Evolutionary conservation across 2,113 vertebrate genomes (phyloP).

Genomic region (Gopherus flavomarginatus): DNA sequence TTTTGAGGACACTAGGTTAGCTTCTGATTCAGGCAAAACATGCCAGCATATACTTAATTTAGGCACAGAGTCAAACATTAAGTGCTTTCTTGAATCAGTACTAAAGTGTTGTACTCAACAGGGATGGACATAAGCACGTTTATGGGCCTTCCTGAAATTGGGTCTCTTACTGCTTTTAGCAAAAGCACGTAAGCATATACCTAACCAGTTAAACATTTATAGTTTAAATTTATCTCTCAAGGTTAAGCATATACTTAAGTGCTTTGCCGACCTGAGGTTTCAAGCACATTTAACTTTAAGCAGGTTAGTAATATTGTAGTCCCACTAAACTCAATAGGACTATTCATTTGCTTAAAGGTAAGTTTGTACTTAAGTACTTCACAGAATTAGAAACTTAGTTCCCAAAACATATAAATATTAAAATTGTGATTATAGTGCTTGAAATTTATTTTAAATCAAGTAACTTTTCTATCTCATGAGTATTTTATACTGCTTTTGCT

Average conservation of each 20-base stretch:
- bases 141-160: not conserved
- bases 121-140: not conserved
- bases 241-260: not conserved
- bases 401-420: not conserved
- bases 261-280: not conserved
- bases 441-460: not conserved
- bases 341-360: not conserved
- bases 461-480: not conserved
- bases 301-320: not conserved
- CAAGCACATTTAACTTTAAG: not conserved
- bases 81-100: not conserved
- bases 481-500: not conserved
- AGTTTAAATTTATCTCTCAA: not conserved
- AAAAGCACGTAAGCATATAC: not conserved
- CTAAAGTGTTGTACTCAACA: not conserved
- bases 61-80: not conserved
- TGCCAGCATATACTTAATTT: not conserved
- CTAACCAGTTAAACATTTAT: not conserved
- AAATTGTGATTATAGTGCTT: not conserved
- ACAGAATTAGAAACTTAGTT: not conserved
- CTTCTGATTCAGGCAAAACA: not conserved
- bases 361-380: not conserved
- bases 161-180: not conserved
- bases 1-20: not conserved
- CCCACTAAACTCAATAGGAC: not conserved